These are phyloP conservation scores for Onychostruthus taczanowskii DNA, from an alignment of 2,113 vertebrate genomes.

Conservation along the genomic window DNA sequence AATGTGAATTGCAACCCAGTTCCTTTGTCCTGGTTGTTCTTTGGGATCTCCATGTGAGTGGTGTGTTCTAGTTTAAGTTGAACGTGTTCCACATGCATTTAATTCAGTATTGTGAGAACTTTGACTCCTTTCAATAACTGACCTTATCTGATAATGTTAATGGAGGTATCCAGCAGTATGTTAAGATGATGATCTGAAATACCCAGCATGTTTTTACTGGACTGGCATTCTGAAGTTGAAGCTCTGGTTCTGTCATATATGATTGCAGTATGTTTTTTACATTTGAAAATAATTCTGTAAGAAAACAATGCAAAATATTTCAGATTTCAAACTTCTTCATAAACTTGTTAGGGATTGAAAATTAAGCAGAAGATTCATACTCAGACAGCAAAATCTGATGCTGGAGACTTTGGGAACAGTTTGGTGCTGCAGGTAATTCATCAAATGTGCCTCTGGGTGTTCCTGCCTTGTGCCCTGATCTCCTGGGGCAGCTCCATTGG, in stretches of 20 bases:
- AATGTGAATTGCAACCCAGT: neutral
- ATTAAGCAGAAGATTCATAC: neutral
- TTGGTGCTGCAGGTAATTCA: neutral
- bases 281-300: neutral
- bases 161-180: neutral
- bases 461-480: neutral
- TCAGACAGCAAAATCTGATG: neutral
- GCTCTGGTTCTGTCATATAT: neutral
- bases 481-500: neutral
- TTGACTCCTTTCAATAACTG: neutral
- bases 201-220: neutral
- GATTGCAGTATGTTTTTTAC: neutral
- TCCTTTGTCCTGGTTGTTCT: neutral
- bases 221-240: neutral
- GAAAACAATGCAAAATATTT: neutral
- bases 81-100: neutral
- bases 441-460: neutral
- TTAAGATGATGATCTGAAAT: neutral
- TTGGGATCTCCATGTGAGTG: neutral
- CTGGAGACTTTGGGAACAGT: neutral
- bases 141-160: constrained; percentile 2
- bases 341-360: neutral
- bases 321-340: neutral
- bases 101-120: neutral
- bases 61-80: neutral